Evolutionary conservation across 2,113 vertebrate species (phyloP), one percentile per base, ranked within the genome.

Genomic region (Notarius lentiginosus): DNA sequence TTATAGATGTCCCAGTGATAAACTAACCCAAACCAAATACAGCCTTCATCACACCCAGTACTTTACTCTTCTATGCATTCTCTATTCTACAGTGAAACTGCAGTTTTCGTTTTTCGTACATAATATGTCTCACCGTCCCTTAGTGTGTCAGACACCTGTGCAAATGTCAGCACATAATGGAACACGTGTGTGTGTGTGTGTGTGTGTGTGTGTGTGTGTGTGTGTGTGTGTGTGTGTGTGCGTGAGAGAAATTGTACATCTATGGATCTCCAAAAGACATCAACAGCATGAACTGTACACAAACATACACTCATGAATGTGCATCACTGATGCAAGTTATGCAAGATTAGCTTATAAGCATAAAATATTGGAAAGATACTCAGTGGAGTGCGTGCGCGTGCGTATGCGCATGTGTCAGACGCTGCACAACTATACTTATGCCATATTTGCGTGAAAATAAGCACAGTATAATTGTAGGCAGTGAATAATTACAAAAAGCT

Each of bases 391-490:
- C 4, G 27, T 18, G 66, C 18, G 4, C 34, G 66, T 27, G 63
- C 27, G 61, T 65, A 4, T 0, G 63, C 12, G 9, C 34, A 49
- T 56, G 58, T 17, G 27, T 79, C 47, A 24, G 20, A 15, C 20
- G 7, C 5, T 1, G 0, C 20, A 27, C 0, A 14, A 15, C 10
- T 9, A 55, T 9, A 7, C 24, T 27, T 55, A 4, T 55, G 75
- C 6, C 51, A 79, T 27, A 79, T 79, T 55, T 27, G 51, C 55
- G 22, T 56, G 51, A 55, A 55, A 79, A 55, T 77, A 56, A 79
- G 49, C 24, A 15, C 24, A 17, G 75, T 55, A 55, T 79, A 30
- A 76, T 73, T 53, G 60, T 81, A 83, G 79, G 73, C 47, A 73
- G 58, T 73, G 58, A 60, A 3, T 58, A 79, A 60, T 34, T 30